Evolutionary conservation across 2,797 vertebrate genomes (phyloP), one percentile per base, ranked within the genome.

Genomic region (Argyrosomus regius): DNA sequence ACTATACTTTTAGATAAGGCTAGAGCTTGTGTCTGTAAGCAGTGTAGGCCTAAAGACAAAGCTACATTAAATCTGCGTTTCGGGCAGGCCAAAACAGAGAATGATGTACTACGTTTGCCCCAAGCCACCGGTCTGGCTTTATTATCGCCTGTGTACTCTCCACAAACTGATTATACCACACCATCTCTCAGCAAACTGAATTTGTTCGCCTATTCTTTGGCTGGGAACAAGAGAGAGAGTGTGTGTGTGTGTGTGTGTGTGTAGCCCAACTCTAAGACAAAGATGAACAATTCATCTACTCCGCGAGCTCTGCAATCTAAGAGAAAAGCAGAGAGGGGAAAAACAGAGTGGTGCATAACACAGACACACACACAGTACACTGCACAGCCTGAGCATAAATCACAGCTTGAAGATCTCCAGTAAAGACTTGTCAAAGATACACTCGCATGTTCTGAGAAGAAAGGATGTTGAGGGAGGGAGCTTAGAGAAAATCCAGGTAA

Each of bases 61-160:
- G 85, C 83, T 85, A 73, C 79, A 85, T 83, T 89, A 83, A 89
- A 85, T 82, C 79, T 78, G 64, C 7, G 69, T 78, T 61, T 88
- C 0, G 6, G 71, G 77, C 82, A 70, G 72, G 56, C 59, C 81
- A 84, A 84, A 87, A 76, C 89, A 78, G 56, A 84, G 81, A 86
- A 83, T 79, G 86, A 90, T 91, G 58, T 78, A 83, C 75, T 84
- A 77, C 9, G 45, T 87, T 88, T 67, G 77, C 86, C 81, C 70
- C 66, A 31, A 86, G 86, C 81, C 49, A 5, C 76, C 4, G 14
- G 54, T 77, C 88, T 57, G 76, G 77, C 87, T 91, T 85, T 91
- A 90, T 92, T 87, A 92, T 91, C 80, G 57, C 79, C 82, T 84
- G 62, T 81, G 86, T 85, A 78, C 82, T 79, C 78, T 78, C 87